These are phyloP conservation scores for Drosophila merina DNA, from an alignment of 2,888 invertebrate genomes.

Conservation along the genomic window DNA sequence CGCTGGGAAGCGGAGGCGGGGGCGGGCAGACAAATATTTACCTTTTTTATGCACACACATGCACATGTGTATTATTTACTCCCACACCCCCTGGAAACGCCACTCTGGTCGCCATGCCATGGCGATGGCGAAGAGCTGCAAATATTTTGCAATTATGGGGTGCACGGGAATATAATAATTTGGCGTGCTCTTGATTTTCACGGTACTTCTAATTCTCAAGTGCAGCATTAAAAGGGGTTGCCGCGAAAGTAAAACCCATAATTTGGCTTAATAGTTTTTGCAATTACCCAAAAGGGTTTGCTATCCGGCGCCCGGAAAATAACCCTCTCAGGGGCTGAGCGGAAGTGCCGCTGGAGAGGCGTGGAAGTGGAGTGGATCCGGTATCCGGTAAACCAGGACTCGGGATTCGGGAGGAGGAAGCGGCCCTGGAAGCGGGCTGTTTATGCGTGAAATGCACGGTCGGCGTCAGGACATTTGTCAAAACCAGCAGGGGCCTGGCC, in stretches of 20 bases:
- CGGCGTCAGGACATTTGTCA: slow-evolving; percentile 60
- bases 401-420: slow-evolving; percentile 31
- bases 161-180: slow-evolving; percentile 64
- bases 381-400: slow-evolving; percentile 6
- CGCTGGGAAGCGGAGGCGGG: slow-evolving; percentile 30
- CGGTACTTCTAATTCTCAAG: slow-evolving; percentile 72
- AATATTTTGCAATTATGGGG: slow-evolving; percentile 70
- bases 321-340: slow-evolving; percentile 16
- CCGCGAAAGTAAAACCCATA: slow-evolving; percentile 81
- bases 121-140: slow-evolving; percentile 26
- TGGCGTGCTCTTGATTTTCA: slow-evolving; percentile 76
- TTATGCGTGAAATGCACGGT: slow-evolving; percentile 70
- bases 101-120: too few species aligned
- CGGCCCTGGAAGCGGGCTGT: slow-evolving; percentile 62
- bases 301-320: slow-evolving; percentile 14
- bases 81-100: slow-evolving; percentile 2
- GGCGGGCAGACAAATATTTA: slow-evolving; percentile 65
- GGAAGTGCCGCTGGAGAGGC: slow-evolving; percentile 40
- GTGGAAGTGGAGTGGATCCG: slow-evolving; percentile 4
- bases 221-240: slow-evolving; percentile 50
- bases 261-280: slow-evolving; percentile 81
- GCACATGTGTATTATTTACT: slow-evolving; percentile 9
- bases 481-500: slow-evolving; percentile 3
- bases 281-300: slow-evolving; percentile 73
- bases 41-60: slow-evolving; percentile 44